phyloP scores from a whole-genome alignment of 2,888 invertebrate genomes.

The Temnothorax unifasciatus region DNA sequence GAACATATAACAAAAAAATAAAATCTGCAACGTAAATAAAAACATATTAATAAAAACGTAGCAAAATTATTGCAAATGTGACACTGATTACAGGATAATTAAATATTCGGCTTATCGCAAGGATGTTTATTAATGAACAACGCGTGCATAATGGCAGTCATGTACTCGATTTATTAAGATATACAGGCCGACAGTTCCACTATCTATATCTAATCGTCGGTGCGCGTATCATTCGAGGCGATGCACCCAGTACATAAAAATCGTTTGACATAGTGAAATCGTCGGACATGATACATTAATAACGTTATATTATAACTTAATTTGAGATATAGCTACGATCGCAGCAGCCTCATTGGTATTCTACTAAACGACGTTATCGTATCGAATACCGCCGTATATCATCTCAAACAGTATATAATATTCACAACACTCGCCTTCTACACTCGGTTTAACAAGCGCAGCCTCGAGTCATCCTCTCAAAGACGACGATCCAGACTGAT shows the following conservation, averaged over 20 bases:
- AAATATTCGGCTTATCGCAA: not conserved
- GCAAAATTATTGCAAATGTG: not conserved
- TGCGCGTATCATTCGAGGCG: slow-evolving; percentile 45
- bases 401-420: slow-evolving; percentile 67
- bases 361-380: slow-evolving; percentile 65
- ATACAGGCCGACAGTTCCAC: slow-evolving; percentile 74
- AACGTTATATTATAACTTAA: slow-evolving; percentile 71
- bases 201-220: slow-evolving; percentile 62
- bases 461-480: slow-evolving; percentile 74
- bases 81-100: not conserved
- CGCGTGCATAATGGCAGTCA: slow-evolving; percentile 71
- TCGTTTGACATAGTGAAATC: slow-evolving; percentile 64
- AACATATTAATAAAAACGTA: not conserved
- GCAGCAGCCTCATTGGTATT: slow-evolving; percentile 69
- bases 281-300: slow-evolving; percentile 77
- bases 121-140: slow-evolving; percentile 55
- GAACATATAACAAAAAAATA: not conserved
- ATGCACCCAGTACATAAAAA: slow-evolving; percentile 62
- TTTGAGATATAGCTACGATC: slow-evolving; percentile 73
- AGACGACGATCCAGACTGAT: slow-evolving; percentile 73
- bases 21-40: slow-evolving; percentile 10
- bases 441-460: slow-evolving; percentile 70
- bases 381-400: slow-evolving; percentile 59
- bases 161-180: slow-evolving; percentile 77
- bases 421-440: slow-evolving; percentile 70